Base-by-base conservation (phyloP, 2,797 vertebrate genomes). In the Sebastes glaucus region DNA sequence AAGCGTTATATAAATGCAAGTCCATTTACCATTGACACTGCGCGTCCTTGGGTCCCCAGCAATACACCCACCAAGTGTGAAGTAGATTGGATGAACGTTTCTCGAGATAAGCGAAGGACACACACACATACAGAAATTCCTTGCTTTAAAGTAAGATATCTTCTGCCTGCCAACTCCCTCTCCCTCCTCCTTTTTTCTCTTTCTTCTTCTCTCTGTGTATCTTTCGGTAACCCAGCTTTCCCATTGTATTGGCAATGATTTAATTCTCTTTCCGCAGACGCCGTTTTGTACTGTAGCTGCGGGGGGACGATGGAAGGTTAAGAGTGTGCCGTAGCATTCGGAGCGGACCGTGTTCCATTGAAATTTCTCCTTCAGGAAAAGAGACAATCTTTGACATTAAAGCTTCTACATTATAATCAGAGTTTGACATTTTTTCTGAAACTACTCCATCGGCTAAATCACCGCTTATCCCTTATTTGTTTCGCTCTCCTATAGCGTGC, bases 241-340 rank as follows among this genome's bases (percentile, higher is more conserved):
- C 70, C 71, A 81, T 86, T 90, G 80, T 82, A 81, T 68, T 74
- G 80, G 72, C 77, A 74, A 74, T 73, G 60, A 91, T 83, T 85
- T 81, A 81, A 92, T 93, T 93, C 84, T 79, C 87, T 69, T 84
- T 91, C 78, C 77, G 67, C 86, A 89, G 81, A 88, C 76, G 65
- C 87, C 61, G 11, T 78, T 81, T 82, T 83, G 35, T 71, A 8
- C 46, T 53, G 70, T 80, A 74, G 76, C 82, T 85, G 52, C 35
- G 18, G 82, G 78, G 62, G 78, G 74, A 57, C 10, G 5, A 10
- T 3, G 71, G 60, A 69, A 73, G 78, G 76, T 81, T 85, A 82
- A 73, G 77, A 64, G 65, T 32, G 20, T 11, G 53, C 6, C 23
- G 57, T 18, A 57, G 35, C 64, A 35, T 77, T 86, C 64, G 56